A percentile compares a stretch with the other conserved stretches of the same genome.
phyloP scores from a whole-genome alignment of 2,888 invertebrate species.

The Antheraea yamamai region DNA sequence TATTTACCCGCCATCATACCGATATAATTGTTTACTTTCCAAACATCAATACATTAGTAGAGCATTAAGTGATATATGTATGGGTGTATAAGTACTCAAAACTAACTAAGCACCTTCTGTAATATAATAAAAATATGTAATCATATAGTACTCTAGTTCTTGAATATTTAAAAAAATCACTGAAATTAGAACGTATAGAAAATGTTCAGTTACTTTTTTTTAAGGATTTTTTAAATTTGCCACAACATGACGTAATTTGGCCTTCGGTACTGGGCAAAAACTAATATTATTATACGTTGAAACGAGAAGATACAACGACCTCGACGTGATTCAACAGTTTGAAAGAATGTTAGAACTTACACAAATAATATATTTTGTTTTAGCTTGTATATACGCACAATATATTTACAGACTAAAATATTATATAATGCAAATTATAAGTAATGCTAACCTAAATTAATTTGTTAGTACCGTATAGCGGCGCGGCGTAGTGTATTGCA shows the following conservation, averaged over 20 bases:
- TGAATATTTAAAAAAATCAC: not conserved
- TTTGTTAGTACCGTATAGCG: not conserved
- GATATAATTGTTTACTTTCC: not conserved
- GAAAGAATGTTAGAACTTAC: slow-evolving; percentile 41
- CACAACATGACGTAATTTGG: slow-evolving; percentile 53
- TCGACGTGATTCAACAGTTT: slow-evolving; percentile 50
- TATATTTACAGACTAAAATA: not conserved
- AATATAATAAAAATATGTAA: not conserved
- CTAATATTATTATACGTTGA: slow-evolving; percentile 48
- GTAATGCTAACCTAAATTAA: not conserved
- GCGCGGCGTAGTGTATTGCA: not conserved
- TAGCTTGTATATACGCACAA: slow-evolving; percentile 12
- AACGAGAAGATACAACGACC: slow-evolving; percentile 53
- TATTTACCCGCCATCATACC: not conserved
- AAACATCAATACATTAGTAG: not conserved
- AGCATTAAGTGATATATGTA: not conserved
- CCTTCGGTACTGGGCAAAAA: slow-evolving; percentile 58
- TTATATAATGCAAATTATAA: not conserved
- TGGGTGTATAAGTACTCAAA: not conserved
- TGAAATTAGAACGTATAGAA: not conserved
- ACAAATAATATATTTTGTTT: slow-evolving; percentile 33
- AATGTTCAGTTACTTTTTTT: not conserved
- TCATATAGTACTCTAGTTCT: not conserved
- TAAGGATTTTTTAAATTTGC: slow-evolving; percentile 30
- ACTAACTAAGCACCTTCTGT: not conserved